Conservation (phyloP, 2,797 vertebrate species). For the Neomorphus geoffroyi region DNA sequence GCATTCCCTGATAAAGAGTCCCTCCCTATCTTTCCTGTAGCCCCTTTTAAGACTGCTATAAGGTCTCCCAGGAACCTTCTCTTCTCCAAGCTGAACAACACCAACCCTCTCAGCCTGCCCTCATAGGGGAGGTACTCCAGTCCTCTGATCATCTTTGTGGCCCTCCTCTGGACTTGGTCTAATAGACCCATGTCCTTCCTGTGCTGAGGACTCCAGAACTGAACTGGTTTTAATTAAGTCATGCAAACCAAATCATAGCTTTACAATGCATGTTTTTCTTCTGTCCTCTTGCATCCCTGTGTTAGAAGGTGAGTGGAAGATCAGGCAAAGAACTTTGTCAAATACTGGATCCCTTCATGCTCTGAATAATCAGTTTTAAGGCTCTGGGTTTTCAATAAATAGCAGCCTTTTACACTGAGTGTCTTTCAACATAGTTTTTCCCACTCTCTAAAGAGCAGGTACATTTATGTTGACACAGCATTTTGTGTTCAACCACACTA, state of each 20-base stretch:
- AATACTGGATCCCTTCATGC: not conserved
- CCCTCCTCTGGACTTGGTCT: too few species aligned
- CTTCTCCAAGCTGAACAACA: too few species aligned
- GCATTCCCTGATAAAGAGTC: too few species aligned
- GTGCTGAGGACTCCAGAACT: too few species aligned
- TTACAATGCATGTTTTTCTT: not conserved
- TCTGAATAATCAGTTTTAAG: not conserved
- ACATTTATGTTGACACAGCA: not conserved
- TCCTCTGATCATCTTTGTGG: too few species aligned
- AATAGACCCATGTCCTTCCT: too few species aligned
- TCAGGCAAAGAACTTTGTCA: not conserved
- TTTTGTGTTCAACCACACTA: not conserved
- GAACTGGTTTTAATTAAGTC: not conserved
- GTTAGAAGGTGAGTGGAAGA: not conserved
- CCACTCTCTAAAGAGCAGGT: not conserved
- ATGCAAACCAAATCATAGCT: not conserved
- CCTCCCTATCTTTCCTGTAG: too few species aligned
- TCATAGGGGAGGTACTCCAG: too few species aligned
- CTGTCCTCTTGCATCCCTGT: not conserved
- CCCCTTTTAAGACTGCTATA: too few species aligned
- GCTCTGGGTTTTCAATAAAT: not conserved
- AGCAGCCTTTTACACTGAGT: not conserved
- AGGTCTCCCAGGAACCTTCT: too few species aligned
- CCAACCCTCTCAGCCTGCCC: too few species aligned
- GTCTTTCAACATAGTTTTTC: not conserved